Base-by-base conservation (phyloP, 2,113 vertebrate genomes). In the Spizaetus ornatus region DNA sequence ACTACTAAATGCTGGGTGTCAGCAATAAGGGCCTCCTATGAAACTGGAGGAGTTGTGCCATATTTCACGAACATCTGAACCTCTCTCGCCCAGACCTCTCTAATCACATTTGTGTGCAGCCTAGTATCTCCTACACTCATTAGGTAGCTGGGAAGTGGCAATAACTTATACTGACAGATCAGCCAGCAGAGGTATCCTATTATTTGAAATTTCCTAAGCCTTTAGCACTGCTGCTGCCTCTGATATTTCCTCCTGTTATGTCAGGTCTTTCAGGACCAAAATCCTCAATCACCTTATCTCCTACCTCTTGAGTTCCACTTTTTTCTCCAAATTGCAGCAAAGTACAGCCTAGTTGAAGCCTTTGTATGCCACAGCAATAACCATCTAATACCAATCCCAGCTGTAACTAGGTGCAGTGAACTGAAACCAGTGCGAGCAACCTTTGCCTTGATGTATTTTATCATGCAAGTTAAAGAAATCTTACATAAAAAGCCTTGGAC, bases 401-500 rank as follows among this genome's bases (percentile, higher is more conserved):
- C 21, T 67, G 18, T 55, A 61, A 74, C 23, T 32, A 56, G 29
- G 27, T 45, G 27, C 42, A 62, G 6, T 6, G 50, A 70, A 62
- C 20, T 29, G 50, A 86, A 87, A 17, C 15, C 81, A 67, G 20
- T 2, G 13, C 7, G 8, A 93, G 26, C 45, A 81, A 40, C n/a
- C 52, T 50, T 88, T 58, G 59, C n/a, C 62, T 91, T 67, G 14
- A 43, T 21, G 8, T 32, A 50, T 78, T 61, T 96, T 59, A 78
- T 14, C 27, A n/a, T 1, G 17, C 40, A 88, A 83, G 61, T 73
- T 48, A 72, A 89, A 81, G 34, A 91, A 88, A 36, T 96, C 99
- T 99, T 98, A 99, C 99, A 98, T 71, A 99, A 97, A 97, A 99
- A 99, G 71, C 99, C 99, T 97, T 99, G 98, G 67, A 99, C 98